Base-by-base conservation (phyloP, 2,888 invertebrate genomes). In the Metallyticus violacea region DNA sequence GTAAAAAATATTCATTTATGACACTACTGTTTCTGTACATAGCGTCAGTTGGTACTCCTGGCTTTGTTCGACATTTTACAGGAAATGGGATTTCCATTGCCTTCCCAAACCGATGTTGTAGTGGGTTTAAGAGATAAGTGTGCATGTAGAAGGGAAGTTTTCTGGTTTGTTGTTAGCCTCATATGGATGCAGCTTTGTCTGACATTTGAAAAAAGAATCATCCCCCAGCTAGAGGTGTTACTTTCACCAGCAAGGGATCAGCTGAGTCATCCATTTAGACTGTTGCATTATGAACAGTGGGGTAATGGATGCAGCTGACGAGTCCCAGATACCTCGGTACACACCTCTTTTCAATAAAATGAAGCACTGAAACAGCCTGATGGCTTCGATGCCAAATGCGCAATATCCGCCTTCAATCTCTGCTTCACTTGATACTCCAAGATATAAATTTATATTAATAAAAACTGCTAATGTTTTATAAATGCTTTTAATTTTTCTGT, bases 251-350 rank as follows among this genome's bases (percentile, higher is more conserved):
- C 40, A 62, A 62, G 40, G 40, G 40, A 62, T 62, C 40, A 82
- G 82, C 82, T 76, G 82, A 82, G 76, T 82, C 82, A 82, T 82
- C 82, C 82, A 82, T 82, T 82, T 82, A 76, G 82, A 27, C 62
- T 27, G n/a, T 76, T 82, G 76, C 82, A 82, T 82, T 76, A 82
- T 82, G 77, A 27, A 82, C 62, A 15, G 40, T 62, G 40, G 40
- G 40, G 40, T 62, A 62, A 62, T 62, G 40, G 40, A 62, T 62
- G 40, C 40, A 62, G 40, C 40, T 62, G 40, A 62, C 40, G 40
- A 62, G 40, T 62, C 40, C 40, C 40, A 62, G 40, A 62, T 15
- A 62, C 40, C 9, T 62, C 6, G 40, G 40, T 62, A 62, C 40
- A 62, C 40, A 62, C 40, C 40, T 62, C 40, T 62, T 62, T 62